Evolutionary conservation across 2,113 vertebrate species (phyloP).

Genomic region (Onychostruthus taczanowskii): DNA sequence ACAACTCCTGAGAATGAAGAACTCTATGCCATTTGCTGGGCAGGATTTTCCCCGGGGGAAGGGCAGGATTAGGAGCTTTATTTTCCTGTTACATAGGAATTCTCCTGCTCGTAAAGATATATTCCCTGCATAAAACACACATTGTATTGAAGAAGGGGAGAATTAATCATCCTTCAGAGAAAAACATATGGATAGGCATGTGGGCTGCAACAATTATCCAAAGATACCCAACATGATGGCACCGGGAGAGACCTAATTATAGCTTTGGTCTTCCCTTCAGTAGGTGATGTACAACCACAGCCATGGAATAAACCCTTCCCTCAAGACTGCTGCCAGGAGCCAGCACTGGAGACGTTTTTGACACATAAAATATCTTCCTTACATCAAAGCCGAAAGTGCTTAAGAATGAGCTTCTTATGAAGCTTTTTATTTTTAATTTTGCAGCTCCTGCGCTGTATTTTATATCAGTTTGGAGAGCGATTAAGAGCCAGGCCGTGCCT

Average conservation of each 20-base stretch:
- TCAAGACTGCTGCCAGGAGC: not conserved
- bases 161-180: not conserved
- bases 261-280: conserved; percentile 12
- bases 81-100: not conserved
- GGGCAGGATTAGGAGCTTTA: not conserved
- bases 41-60: not conserved
- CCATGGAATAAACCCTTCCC: not conserved
- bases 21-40: not conserved
- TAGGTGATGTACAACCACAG: not conserved
- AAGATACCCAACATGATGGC: not conserved
- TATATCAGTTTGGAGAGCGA: not conserved
- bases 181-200: conserved; percentile 27
- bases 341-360: not conserved
- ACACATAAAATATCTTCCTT: not conserved
- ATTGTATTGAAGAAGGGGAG: not conserved
- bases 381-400: not conserved
- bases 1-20: not conserved
- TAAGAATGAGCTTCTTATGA: not conserved
- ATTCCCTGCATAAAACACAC: not conserved
- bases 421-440: not conserved
- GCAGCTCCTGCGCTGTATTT: not conserved
- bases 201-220: conserved; percentile 31
- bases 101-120: not conserved
- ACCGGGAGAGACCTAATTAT: not conserved
- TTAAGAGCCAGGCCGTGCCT: not conserved